A percentile compares a stretch with the other conserved stretches of the same genome.
phyloP scores from a whole-genome alignment of 2,888 invertebrate species.

The Lordiphosa fenestrarum region DNA sequence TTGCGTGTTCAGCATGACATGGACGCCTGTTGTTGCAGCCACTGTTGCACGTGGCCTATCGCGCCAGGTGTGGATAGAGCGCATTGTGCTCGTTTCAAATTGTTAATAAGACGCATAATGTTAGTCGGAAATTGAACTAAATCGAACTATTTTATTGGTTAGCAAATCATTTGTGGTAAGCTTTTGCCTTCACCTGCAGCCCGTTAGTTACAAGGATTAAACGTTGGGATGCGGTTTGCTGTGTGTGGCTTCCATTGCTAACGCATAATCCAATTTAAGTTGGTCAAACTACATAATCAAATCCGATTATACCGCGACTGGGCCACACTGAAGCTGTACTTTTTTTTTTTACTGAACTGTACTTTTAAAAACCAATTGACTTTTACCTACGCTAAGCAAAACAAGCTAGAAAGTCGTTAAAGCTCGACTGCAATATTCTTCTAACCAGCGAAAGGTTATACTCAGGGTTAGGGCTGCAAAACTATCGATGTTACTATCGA shows the following conservation, averaged over 20 bases:
- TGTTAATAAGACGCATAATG: conserved; percentile 9
- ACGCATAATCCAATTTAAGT: background rate
- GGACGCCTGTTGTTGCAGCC: conserved; percentile 38
- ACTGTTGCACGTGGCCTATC: conserved; percentile 22
- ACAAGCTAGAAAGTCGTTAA: too few relatives aligned
- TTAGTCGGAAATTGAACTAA: conserved; percentile 4
- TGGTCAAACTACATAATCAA: background rate
- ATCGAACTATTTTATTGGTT: conserved; percentile 22
- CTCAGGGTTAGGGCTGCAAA: too few relatives aligned
- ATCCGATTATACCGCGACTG: background rate
- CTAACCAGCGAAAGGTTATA: too few relatives aligned
- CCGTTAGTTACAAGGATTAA: conserved; percentile 2
- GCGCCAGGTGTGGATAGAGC: background rate
- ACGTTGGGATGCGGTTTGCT: conserved; percentile 9
- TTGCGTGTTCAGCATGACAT: conserved; percentile 57
- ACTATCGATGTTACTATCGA: too few relatives aligned
- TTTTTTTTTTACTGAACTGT: too few relatives aligned
- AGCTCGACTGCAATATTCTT: too few relatives aligned
- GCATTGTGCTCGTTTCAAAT: conserved; percentile 6
- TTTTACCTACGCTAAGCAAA: too few relatives aligned
- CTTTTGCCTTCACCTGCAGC: conserved; percentile 6
- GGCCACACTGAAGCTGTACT: too few relatives aligned
- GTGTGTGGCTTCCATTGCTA: background rate
- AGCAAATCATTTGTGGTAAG: conserved; percentile 2
- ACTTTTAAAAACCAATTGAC: too few relatives aligned